Percentiles rank a stretch among this genome's conserved stretches.
phyloP scores from a whole-genome alignment of 2,113 vertebrate species.

The Ascaphus truei region DNA sequence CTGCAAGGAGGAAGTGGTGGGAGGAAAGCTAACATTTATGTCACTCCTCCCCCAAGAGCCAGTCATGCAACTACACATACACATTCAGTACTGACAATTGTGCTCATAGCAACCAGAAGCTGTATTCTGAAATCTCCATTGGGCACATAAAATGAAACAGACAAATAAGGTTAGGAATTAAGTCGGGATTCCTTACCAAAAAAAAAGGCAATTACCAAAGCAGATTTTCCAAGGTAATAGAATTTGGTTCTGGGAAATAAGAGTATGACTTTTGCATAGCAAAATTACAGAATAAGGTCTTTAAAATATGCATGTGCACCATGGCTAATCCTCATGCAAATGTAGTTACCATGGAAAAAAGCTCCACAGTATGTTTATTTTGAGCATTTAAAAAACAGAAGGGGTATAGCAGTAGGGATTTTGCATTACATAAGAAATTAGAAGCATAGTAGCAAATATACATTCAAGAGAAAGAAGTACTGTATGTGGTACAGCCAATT shows the following conservation, averaged over 20 bases:
- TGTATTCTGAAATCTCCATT: not conserved
- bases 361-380: too few relatives aligned
- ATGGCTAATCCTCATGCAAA: slow-evolving; percentile 45
- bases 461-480: too few relatives aligned
- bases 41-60: slow-evolving; percentile 29
- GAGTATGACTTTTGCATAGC: not conserved
- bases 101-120: slow-evolving; percentile 20
- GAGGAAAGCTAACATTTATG: slow-evolving; percentile 26
- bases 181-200: not conserved
- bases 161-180: slow-evolving; percentile 6
- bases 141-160: slow-evolving; percentile 6
- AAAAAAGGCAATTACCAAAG: not conserved
- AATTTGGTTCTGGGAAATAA: not conserved
- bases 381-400: too few relatives aligned
- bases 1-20: slow-evolving; percentile 26
- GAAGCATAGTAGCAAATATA: too few relatives aligned
- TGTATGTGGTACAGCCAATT: too few relatives aligned
- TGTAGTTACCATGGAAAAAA: slow-evolving; percentile 49
- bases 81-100: not conserved
- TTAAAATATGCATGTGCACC: slow-evolving; percentile 32
- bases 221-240: not conserved
- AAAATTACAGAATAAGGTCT: slow-evolving; percentile 14
- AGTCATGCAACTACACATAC: slow-evolving; percentile 11
- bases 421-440: too few relatives aligned
- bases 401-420: too few relatives aligned